Conservation (phyloP, 2,888 invertebrate species). For the Euspilapteryx auroguttella region DNA sequence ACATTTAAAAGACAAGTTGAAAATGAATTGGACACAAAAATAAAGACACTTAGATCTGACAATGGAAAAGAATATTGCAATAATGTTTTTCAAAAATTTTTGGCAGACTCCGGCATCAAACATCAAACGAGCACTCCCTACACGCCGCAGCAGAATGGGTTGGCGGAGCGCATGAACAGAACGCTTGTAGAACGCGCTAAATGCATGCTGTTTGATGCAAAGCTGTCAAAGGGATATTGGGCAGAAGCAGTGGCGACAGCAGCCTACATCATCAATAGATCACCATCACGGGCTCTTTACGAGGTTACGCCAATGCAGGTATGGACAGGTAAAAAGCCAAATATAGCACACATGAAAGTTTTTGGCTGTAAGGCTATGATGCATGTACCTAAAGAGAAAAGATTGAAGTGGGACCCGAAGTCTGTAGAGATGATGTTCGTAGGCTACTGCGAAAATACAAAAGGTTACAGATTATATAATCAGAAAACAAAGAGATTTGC, state of each 20-base stretch:
- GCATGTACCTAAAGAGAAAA: constrained; percentile 17
- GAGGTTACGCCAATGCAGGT: constrained; percentile 16
- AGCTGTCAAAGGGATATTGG: constrained; percentile 7
- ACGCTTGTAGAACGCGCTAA: constrained; percentile 8
- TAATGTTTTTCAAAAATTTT: constrained; percentile 6
- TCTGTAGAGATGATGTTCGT: neutral
- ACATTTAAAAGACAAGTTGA: constrained; percentile 7
- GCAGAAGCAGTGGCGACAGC: constrained; percentile 13
- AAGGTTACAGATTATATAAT: neutral
- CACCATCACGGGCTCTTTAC: neutral
- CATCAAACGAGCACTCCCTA: constrained; percentile 3
- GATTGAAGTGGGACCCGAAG: constrained; percentile 12
- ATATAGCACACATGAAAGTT: constrained; percentile 14
- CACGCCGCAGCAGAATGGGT: constrained; percentile 4
- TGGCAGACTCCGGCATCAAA: constrained; percentile 5
- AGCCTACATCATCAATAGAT: constrained; percentile 3
- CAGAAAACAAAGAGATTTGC: constrained; percentile 4
- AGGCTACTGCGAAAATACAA: neutral
- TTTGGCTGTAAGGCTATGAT: constrained; percentile 18
- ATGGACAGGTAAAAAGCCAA: constrained; percentile 14
- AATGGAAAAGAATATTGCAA: constrained; percentile 4
- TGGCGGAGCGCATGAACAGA: constrained; percentile 3
- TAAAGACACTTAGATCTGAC: constrained; percentile 2
- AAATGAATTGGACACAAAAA: constrained; percentile 3
- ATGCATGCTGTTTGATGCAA: constrained; percentile 4